Evolutionary conservation across 2,113 vertebrate species (phyloP).

Genomic region (Cinclus mexicanus): DNA sequence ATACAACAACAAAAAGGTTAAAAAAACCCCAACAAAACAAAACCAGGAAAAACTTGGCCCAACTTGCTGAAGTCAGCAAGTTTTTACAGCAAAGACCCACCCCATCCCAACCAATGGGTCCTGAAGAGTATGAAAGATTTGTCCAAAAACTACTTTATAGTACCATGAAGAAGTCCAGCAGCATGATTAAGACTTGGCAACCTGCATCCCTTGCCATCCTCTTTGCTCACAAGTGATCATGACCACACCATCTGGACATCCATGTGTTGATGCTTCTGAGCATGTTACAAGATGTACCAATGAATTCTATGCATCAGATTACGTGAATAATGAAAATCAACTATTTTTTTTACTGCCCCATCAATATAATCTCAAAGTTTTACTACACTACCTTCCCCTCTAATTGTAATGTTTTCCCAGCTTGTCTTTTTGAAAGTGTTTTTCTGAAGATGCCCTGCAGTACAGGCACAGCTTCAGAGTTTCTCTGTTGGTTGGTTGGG

Average conservation of each 20-base stretch:
- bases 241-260: background rate
- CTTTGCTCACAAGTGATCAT: background rate
- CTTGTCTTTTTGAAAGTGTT: background rate
- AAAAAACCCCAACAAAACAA: background rate
- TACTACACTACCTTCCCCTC: background rate
- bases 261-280: background rate
- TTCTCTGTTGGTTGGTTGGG: background rate
- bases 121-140: background rate
- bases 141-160: background rate
- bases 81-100: background rate
- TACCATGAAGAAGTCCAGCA: background rate
- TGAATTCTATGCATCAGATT: background rate
- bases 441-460: background rate
- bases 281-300: accelerated
- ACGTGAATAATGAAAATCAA: background rate
- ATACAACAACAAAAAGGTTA: background rate
- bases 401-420: background rate
- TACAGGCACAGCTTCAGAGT: background rate
- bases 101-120: background rate
- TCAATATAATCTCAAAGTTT: background rate
- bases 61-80: background rate
- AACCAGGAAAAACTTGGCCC: background rate
- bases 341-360: accelerated
- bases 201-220: background rate
- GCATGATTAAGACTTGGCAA: accelerated